Base-by-base conservation (phyloP, 2,113 vertebrate species). In the Puntigrus tetrazona region DNA sequence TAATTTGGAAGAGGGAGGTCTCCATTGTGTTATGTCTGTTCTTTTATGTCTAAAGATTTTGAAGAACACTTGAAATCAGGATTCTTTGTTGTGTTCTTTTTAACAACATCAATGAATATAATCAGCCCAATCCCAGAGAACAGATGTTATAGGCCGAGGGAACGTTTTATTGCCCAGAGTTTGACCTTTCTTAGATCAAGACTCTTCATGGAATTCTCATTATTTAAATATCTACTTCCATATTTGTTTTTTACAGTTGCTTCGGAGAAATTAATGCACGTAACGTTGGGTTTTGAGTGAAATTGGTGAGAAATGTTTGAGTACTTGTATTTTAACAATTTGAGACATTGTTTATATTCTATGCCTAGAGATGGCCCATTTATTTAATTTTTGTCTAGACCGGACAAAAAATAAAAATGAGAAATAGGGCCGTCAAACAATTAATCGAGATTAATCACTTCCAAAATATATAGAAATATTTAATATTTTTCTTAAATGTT, bases 11-110 rank as follows among this genome's bases (percentile, higher is more conserved):
- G 55, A 78, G 11, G 22, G 31, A 8, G 74, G 52, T 61, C 36
- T 61, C 76, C 55, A 43, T 43, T 78, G 52, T 78, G n/a, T 27
- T 27, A 22, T n/a, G 16, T 61, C 22, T 59, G 75, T 38, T 75
- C 25, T 27, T 47, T 29, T 50, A 45, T 47, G 16, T 31, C 52
- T 36, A 13, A 55, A 20, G 50, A 20, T 38, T 61, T 80, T 80
- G 36, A 57, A 47, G 27, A 79, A 52, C 34, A 20, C 57, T 69
- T 78, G n/a, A 79, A 55, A 57, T 38, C 20, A 38, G 52, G 18
- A 38, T 13, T 22, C 77, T 38, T 80, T 80, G 52, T 74, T 76
- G 52, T 18, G 38, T 79, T 43, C 55, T 25, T 63, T 86, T 31
- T 55, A 72, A 81, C 41, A 73, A 20, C 57, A 43, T 70, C 29